These are phyloP conservation scores for Rhinogobius similis DNA, from an alignment of 2,113 vertebrate species.

Conservation along the genomic window DNA sequence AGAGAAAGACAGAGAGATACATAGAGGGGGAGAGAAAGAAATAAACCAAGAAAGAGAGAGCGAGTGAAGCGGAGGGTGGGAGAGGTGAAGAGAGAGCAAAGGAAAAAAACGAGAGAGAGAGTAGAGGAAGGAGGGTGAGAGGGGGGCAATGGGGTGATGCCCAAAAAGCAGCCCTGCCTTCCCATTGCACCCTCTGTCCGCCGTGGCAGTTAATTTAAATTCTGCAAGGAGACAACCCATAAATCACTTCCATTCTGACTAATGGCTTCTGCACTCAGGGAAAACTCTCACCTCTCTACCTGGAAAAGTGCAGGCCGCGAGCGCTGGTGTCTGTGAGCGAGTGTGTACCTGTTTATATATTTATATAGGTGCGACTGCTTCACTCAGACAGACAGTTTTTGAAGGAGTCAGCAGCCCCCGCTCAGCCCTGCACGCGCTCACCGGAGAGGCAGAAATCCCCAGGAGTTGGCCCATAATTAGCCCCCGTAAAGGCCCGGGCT, in stretches of 20 bases:
- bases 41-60: neutral
- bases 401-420: slow-evolving; percentile 63
- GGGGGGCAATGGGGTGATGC: slow-evolving; percentile 62
- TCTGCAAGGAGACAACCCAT: slow-evolving; percentile 80
- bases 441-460: slow-evolving; percentile 65
- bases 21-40: neutral
- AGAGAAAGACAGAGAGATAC: neutral
- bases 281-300: slow-evolving; percentile 75
- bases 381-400: slow-evolving; percentile 59
- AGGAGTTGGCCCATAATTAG: slow-evolving; percentile 69
- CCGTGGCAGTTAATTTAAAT: slow-evolving; percentile 81
- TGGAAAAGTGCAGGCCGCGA: slow-evolving; percentile 59
- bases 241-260: slow-evolving; percentile 83
- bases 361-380: slow-evolving; percentile 33
- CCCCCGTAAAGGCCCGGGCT: slow-evolving; percentile 23
- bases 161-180: slow-evolving; percentile 53
- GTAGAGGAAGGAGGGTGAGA: neutral
- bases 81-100: neutral
- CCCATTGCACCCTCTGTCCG: slow-evolving; percentile 53
- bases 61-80: no score
- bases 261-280: slow-evolving; percentile 80
- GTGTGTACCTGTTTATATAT: slow-evolving; percentile 15
- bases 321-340: slow-evolving; percentile 21
- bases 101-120: neutral
- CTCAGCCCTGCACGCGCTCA: slow-evolving; percentile 53